Conservation (phyloP, 2,888 invertebrate genomes). For the Chrysotoxum bicinctum region DNA sequence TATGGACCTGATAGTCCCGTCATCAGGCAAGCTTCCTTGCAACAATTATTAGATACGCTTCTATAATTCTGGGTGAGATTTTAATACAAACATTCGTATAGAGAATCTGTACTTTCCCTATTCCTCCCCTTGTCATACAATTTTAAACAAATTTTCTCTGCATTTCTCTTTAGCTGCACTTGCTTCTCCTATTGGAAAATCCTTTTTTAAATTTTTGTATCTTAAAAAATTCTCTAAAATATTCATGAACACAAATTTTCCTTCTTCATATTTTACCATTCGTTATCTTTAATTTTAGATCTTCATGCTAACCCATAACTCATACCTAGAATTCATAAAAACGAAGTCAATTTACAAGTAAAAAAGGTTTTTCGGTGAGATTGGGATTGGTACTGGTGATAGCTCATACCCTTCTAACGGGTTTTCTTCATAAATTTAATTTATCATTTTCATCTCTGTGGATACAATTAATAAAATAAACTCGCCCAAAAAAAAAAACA, state of each 20-base stretch:
- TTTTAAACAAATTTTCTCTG: too few relatives aligned
- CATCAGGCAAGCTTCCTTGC: too few relatives aligned
- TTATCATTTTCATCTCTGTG: slow-evolving; percentile 1
- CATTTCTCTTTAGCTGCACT: background rate
- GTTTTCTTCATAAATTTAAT: slow-evolving; percentile 11
- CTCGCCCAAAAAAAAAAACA: slow-evolving; percentile 1
- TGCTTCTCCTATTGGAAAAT: background rate
- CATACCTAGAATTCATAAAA: background rate
- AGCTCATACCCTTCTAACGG: background rate
- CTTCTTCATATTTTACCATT: background rate
- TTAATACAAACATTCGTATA: too few relatives aligned
- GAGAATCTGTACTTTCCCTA: too few relatives aligned
- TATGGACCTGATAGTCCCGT: too few relatives aligned
- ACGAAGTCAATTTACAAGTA: background rate
- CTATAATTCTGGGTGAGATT: too few relatives aligned
- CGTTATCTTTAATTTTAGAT: slow-evolving; percentile 1
- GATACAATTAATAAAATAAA: slow-evolving; percentile 11
- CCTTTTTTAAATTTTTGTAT: background rate
- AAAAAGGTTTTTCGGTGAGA: background rate
- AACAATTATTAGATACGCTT: too few relatives aligned
- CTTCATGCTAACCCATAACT: background rate
- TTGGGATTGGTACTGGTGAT: background rate
- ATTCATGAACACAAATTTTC: background rate
- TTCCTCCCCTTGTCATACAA: too few relatives aligned
- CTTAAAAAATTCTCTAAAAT: background rate